Base-by-base conservation (phyloP, 1,140 invertebrate genomes). In the Leptinotarsa lineolata region DNA sequence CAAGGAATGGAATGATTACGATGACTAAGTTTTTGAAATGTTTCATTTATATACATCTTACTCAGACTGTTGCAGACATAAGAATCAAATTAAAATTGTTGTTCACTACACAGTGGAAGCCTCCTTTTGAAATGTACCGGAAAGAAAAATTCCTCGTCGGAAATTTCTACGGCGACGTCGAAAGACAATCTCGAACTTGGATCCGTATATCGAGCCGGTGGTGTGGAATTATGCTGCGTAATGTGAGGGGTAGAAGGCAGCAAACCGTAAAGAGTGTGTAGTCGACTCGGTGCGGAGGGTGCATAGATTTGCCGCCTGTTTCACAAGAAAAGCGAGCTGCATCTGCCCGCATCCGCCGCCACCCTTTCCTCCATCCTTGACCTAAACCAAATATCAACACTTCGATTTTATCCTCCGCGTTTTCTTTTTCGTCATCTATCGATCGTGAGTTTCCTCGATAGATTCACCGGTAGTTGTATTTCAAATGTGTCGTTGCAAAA, bases 221-320 rank as follows among this genome's bases (percentile, higher is more conserved):
- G 68, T 59, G 68, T 69, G 68, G 68, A 74, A 74, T 74, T 69
- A 74, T 70, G 72, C 72, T 60, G 72, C 64, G 72, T 74, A 74
- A 74, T 74, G 72, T 46, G 63, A 48, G 60, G 72, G 72, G 72
- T 70, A 18, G 68, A 13, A 68, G 68, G 72, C 72, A 74, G 72
- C 72, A 74, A 74, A 74, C 72, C 72, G 72, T 74, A 61, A 74
- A 74, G 67, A 70, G 68, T 68, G 72, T 61, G 68, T 69, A 74
- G 66, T 68, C 54, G 64, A 70, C 15, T 66, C 72, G 30, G 24
- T 30, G 24, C 45, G 60, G 72, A 74, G 72, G 72, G 72, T 74
- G 72, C 72, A 74, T 74, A 74, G 72, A 74, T 74, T 74, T 74
- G 68, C 67, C 72, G 72, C 67, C 67, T 74, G 72, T 70, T 70